A percentile compares a stretch with the other conserved stretches of the same genome.
Evolutionary conservation across 2,113 vertebrate species (phyloP).

Genomic region (Martes martes): DNA sequence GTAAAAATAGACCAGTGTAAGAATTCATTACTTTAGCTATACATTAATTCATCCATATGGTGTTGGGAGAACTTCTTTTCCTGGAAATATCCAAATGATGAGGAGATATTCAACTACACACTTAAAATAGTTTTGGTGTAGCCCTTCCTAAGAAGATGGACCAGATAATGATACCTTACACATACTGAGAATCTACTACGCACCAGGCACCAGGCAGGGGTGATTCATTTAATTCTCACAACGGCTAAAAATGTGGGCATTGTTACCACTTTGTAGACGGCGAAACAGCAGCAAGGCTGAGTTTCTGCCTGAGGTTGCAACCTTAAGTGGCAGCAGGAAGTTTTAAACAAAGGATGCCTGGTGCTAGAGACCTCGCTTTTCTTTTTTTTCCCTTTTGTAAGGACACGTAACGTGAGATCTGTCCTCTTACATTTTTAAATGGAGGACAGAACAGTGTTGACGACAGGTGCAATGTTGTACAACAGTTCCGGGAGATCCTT

Average conservation of each 20-base stretch:
- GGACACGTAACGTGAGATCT: too few relatives aligned
- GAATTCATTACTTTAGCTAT: background rate
- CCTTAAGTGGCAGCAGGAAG: fast-evolving
- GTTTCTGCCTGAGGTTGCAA: background rate
- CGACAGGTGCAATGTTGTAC: fast-evolving
- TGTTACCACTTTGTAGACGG: background rate
- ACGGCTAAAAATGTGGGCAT: background rate
- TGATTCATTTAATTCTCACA: background rate
- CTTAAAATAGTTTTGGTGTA: background rate
- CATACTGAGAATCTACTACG: fast-evolving
- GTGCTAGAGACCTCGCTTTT: fast-evolving
- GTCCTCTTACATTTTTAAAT: too few relatives aligned
- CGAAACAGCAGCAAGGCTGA: background rate
- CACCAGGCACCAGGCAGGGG: background rate
- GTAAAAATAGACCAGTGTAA: background rate
- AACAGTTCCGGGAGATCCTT: fast-evolving
- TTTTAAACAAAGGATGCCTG: background rate
- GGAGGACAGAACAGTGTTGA: fast-evolving
- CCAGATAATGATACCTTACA: background rate
- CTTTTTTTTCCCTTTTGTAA: too few relatives aligned
- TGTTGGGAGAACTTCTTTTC: background rate
- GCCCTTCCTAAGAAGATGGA: background rate
- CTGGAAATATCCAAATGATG: background rate
- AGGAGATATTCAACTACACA: background rate
- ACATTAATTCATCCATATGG: background rate